These are phyloP conservation scores for Muscicapa striata DNA, from an alignment of 2,797 vertebrate species.

Conservation along the genomic window DNA sequence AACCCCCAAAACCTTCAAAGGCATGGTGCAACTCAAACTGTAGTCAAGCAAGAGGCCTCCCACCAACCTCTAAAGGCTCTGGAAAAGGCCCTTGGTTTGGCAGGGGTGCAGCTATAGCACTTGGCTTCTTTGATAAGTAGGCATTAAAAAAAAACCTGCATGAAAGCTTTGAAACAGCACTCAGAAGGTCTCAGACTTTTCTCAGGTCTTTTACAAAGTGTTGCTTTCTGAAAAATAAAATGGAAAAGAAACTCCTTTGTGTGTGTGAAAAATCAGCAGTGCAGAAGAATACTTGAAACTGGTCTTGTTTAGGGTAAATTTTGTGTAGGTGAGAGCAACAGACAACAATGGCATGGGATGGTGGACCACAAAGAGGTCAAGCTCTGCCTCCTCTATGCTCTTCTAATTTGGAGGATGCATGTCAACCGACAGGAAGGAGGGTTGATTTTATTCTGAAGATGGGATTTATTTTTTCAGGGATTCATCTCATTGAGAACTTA, in stretches of 20 bases:
- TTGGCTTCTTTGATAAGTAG: neutral
- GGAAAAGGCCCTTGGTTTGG: neutral
- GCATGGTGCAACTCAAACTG: neutral
- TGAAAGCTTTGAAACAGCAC: conserved; percentile 28
- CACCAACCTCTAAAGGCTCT: neutral
- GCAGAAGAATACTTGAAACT: neutral
- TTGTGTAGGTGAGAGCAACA: neutral
- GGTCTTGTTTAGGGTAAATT: neutral
- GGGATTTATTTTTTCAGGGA: neutral
- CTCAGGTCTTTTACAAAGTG: neutral
- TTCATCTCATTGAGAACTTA: neutral
- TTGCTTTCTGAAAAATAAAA: neutral
- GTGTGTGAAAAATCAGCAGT: neutral
- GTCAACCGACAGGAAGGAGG: neutral
- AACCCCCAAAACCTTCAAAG: neutral
- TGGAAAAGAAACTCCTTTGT: neutral
- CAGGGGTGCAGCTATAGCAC: neutral
- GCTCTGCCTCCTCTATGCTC: neutral
- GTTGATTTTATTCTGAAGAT: neutral
- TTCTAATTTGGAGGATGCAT: neutral
- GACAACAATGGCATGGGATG: neutral
- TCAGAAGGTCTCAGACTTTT: neutral
- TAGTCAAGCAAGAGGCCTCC: neutral
- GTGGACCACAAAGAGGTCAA: neutral
- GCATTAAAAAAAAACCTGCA: neutral